Percentiles rank a stretch among this genome's conserved stretches.
Conservation (phyloP, 2,113 vertebrate species). For the Sinocyclocheilus grahami region DNA sequence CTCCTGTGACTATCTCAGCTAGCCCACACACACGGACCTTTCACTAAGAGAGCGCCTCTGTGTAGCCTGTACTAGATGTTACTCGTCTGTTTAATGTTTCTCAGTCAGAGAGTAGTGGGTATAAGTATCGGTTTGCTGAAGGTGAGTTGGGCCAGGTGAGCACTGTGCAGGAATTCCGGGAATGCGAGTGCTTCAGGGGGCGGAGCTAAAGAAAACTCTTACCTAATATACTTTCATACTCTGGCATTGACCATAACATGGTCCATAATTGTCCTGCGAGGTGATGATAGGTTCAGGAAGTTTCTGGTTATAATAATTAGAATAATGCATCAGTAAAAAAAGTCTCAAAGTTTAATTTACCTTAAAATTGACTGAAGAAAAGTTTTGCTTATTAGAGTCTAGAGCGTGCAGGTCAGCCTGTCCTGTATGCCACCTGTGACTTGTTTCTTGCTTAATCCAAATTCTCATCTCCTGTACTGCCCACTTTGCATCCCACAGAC, state of each 20-base stretch:
- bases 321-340: no score
- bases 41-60: constrained; percentile 22
- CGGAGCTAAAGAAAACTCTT: background rate
- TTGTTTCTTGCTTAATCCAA: no score
- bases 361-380: no score
- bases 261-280: background rate
- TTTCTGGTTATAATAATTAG: no score
- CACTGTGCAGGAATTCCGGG: constrained; percentile 78
- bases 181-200: constrained; percentile 58
- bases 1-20: constrained; percentile 62
- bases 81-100: background rate
- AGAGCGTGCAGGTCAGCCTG: no score
- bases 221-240: background rate
- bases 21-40: constrained; percentile 44
- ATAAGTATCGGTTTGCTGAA: background rate
- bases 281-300: background rate
- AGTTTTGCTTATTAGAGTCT: no score
- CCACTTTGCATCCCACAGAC: no score
- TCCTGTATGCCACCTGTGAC: no score
- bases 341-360: no score
- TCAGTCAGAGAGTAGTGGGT: background rate
- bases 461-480: no score
- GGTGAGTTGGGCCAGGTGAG: constrained; percentile 77
- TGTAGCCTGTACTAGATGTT: background rate
- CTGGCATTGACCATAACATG: background rate